Evolutionary conservation across 2,113 vertebrate species (phyloP).

Genomic region (Dromaius novaehollandiae): DNA sequence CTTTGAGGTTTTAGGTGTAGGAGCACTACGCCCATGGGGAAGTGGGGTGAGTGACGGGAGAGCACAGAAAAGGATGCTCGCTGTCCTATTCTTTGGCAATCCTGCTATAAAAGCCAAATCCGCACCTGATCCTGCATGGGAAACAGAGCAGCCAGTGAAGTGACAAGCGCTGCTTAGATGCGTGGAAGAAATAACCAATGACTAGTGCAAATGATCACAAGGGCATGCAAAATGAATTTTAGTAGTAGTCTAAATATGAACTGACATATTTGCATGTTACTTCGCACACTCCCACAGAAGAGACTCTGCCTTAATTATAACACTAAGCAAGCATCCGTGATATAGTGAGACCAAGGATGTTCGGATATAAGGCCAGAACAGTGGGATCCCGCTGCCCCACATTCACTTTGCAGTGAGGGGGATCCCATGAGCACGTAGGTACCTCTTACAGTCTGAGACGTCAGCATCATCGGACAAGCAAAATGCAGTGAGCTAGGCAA

Average conservation of each 20-base stretch:
- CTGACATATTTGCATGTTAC: neutral
- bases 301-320: neutral
- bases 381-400: neutral
- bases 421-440: neutral
- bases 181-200: neutral
- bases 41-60: neutral
- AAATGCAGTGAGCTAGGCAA: neutral
- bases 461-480: neutral
- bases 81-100: neutral
- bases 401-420: neutral
- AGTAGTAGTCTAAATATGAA: constrained; percentile 10
- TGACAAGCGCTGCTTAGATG: neutral
- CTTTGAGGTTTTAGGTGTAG: neutral
- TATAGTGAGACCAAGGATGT: neutral
- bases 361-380: neutral
- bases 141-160: neutral
- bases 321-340: neutral
- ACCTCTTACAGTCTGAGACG: neutral
- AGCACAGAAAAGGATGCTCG: neutral
- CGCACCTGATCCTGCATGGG: neutral
- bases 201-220: neutral
- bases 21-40: neutral
- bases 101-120: neutral
- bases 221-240: neutral
- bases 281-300: constrained; percentile 1